Evolutionary conservation across 2,797 vertebrate genomes (phyloP).

Genomic region (Thalassophryne amazonica): DNA sequence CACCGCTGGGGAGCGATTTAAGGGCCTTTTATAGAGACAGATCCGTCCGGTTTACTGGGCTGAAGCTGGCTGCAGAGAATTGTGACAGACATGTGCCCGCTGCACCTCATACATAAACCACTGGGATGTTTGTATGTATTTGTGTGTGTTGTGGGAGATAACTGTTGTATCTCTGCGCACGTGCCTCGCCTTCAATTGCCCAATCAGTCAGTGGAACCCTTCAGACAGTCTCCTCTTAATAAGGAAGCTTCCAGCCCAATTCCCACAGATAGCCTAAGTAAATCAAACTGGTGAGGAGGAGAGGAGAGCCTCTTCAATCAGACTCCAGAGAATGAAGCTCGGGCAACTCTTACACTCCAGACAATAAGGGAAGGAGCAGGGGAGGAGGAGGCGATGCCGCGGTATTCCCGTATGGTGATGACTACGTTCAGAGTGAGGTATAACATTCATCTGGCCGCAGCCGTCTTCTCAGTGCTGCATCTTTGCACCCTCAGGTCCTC

Average conservation of each 20-base stretch:
- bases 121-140: conserved; percentile 51
- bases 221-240: conserved; percentile 75
- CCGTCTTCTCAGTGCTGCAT: conserved; percentile 45
- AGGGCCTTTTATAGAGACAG: conserved; percentile 72
- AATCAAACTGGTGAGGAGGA: conserved; percentile 72
- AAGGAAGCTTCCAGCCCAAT: conserved; percentile 74
- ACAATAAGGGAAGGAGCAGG: conserved; percentile 50
- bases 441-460: conserved; percentile 53
- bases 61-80: conserved; percentile 61
- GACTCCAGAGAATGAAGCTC: conserved; percentile 67
- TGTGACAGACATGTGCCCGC: conserved; percentile 68
- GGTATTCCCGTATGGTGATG: conserved; percentile 65
- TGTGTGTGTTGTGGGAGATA: conserved; percentile 35
- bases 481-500: conserved; percentile 49
- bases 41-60: conserved; percentile 67
- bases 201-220: conserved; percentile 75
- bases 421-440: conserved; percentile 51
- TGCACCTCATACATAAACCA: conserved; percentile 71
- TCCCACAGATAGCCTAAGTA: conserved; percentile 74
- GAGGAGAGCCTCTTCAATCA: conserved; percentile 72
- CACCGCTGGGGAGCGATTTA: conserved; percentile 67
- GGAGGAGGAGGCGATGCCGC: conserved; percentile 33
- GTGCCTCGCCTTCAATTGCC: conserved; percentile 65
- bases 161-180: conserved; percentile 62
- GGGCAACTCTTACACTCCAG: conserved; percentile 60